Base-by-base conservation (phyloP, 1,140 invertebrate species). In the Acyrthosiphon pisum region DNA sequence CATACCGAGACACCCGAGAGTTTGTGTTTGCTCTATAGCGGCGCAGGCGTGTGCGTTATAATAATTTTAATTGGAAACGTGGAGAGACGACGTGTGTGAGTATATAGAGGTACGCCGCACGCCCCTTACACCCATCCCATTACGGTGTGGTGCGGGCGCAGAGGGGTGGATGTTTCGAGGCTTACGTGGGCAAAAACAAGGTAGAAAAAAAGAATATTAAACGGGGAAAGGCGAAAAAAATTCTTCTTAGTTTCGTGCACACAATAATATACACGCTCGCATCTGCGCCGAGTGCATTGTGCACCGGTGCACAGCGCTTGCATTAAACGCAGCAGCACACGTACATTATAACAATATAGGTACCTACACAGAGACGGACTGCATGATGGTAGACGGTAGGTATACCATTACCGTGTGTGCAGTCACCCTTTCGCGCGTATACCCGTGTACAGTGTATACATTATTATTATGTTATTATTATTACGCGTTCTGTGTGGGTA, bases 41-140 rank as follows among this genome's bases (percentile, higher is more conserved):
- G n/a, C n/a, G n/a, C n/a, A n/a, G 37, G 50, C n/a, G 68, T 44
- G 60, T 22, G 41, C 22, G 41, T 83, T 37, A 37, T 92, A 92
- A 83, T 92, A 92, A 92, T 92, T 92, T 92, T 92, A 92, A 92
- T 92, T 92, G 68, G 90, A 92, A 92, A 92, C 44, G 37, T 8
- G 89, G 37, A 26, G 53, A 60, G 53, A 20, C n/a, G 48, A 20
- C 87, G 86, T 48, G 83, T 86, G 60, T 76, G 41, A 41, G 41
- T 86, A 23, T 30, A 30, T 6, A 8, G 3, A 46, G 23, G 26
- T 26, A 44, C 26, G 30, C 14, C 18, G 8, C 37, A 41, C 18
- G 44, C 56, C 26, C 56, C 56, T 11, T 37, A 46, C 89, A 60
- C 30, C 56, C 56, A 22, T 4, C 0, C 30, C n/a, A n/a, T n/a